Conservation (phyloP, 2,888 invertebrate species). For the Drosophila dives region DNA sequence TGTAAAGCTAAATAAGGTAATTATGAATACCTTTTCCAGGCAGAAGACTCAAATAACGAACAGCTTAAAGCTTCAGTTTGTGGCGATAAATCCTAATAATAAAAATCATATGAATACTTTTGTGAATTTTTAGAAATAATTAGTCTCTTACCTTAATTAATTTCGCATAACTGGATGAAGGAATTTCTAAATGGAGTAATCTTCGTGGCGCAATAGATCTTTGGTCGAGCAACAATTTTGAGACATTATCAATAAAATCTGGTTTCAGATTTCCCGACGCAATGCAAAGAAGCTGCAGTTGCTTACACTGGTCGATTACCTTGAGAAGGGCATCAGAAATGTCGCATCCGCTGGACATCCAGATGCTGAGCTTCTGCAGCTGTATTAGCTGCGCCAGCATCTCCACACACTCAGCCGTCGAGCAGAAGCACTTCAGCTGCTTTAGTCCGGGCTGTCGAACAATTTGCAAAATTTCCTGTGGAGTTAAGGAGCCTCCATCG, state of each 20-base stretch:
- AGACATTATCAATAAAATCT: conserved; percentile 43
- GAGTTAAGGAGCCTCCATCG: conserved; percentile 61
- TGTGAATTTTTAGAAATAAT: no score
- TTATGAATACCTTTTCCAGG: conserved; percentile 19
- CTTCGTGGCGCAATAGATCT: neutral
- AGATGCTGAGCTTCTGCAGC: conserved; percentile 53
- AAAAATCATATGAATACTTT: neutral
- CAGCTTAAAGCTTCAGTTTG: conserved; percentile 13
- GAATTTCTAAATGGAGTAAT: conserved; percentile 43
- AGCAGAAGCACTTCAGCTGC: conserved; percentile 62
- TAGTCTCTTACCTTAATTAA: conserved; percentile 8
- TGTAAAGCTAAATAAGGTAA: neutral
- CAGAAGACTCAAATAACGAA: conserved; percentile 22
- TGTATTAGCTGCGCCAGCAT: conserved; percentile 33
- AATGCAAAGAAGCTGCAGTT: conserved; percentile 43
- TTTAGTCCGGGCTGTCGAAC: conserved; percentile 33
- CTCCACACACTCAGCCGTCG: conserved; percentile 46
- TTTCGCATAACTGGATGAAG: conserved; percentile 2
- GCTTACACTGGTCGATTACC: conserved; percentile 41
- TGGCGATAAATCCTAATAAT: conserved; percentile 16
- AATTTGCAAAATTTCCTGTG: conserved; percentile 50
- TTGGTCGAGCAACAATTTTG: conserved; percentile 17
- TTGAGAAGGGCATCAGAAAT: conserved; percentile 47
- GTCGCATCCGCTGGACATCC: conserved; percentile 62
- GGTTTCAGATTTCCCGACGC: conserved; percentile 37